These are phyloP conservation scores for Formica selysi DNA, from an alignment of 1,140 invertebrate genomes.

Conservation along the genomic window DNA sequence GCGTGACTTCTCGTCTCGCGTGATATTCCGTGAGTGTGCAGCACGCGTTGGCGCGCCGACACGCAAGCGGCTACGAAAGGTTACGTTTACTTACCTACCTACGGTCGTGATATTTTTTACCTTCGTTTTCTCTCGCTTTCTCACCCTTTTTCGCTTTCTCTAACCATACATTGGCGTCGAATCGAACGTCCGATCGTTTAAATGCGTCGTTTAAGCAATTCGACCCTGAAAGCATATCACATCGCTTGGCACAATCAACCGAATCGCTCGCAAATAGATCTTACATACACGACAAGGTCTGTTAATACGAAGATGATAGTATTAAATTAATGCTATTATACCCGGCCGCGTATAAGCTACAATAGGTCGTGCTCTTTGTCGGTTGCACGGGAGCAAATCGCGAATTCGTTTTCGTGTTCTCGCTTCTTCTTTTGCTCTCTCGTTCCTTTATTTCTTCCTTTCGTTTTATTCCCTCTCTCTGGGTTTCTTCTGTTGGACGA, in stretches of 20 bases:
- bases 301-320: slow-evolving; percentile 64
- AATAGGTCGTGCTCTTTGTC: slow-evolving; percentile 30
- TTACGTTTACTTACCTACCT: slow-evolving; percentile 59
- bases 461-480: slow-evolving; percentile 6
- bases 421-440: neutral
- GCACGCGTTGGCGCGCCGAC: slow-evolving; percentile 44
- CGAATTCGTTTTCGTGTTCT: slow-evolving; percentile 29
- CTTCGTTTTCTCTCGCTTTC: neutral
- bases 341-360: slow-evolving; percentile 53
- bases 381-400: neutral
- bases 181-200: slow-evolving; percentile 24
- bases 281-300: slow-evolving; percentile 25
- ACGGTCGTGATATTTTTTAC: slow-evolving; percentile 33
- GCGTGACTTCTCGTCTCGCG: slow-evolving; percentile 57
- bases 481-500: neutral
- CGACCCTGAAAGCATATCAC: neutral
- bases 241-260: neutral
- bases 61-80: slow-evolving; percentile 54
- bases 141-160: neutral
- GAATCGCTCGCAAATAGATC: slow-evolving; percentile 12
- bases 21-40: slow-evolving; percentile 52
- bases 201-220: neutral
- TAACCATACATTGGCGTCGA: neutral
- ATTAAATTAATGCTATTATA: slow-evolving; percentile 56
- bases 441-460: neutral